A percentile compares a stretch with the other conserved stretches of the same genome.
Conservation (phyloP, 2,888 invertebrate genomes). For the Ormia ochracea region DNA sequence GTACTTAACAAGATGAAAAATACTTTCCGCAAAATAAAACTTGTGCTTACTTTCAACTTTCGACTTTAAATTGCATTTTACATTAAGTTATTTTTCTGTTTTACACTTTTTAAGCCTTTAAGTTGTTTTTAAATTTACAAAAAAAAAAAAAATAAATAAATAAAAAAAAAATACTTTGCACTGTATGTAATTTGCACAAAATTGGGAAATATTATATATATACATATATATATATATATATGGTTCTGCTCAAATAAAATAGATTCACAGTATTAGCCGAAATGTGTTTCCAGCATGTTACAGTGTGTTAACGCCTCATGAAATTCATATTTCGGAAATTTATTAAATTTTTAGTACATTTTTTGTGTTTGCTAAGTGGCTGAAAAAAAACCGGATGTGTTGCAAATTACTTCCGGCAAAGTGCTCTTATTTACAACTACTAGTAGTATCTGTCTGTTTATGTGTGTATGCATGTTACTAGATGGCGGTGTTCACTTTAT, state of each 20-base stretch:
- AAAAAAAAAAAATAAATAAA: not conserved
- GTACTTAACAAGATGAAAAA: not conserved
- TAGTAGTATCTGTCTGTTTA: not conserved
- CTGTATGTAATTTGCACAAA: too few species aligned
- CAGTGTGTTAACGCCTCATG: conserved; percentile 8
- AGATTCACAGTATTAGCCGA: not conserved
- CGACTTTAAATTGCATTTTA: conserved; percentile 2
- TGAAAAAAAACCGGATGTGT: conserved; percentile 55
- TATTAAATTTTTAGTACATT: not conserved
- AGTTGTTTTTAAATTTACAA: conserved; percentile 1
- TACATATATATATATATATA: not conserved
- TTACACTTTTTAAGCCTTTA: not conserved
- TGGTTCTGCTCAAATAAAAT: not conserved
- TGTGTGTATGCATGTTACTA: not conserved
- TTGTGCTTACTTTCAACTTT: not conserved
- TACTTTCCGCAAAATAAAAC: conserved; percentile 1
- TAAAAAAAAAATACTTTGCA: too few species aligned
- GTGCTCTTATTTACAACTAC: conserved; percentile 29
- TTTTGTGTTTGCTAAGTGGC: conserved; percentile 47
- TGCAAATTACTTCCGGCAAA: conserved; percentile 61
- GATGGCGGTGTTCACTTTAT: not conserved
- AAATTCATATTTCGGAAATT: conserved; percentile 28
- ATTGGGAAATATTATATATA: too few species aligned
- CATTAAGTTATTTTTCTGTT: conserved; percentile 29
- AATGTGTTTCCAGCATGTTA: conserved; percentile 5